Evolutionary conservation across 2,888 invertebrate species (phyloP).

Genomic region (Nudaria mundana): DNA sequence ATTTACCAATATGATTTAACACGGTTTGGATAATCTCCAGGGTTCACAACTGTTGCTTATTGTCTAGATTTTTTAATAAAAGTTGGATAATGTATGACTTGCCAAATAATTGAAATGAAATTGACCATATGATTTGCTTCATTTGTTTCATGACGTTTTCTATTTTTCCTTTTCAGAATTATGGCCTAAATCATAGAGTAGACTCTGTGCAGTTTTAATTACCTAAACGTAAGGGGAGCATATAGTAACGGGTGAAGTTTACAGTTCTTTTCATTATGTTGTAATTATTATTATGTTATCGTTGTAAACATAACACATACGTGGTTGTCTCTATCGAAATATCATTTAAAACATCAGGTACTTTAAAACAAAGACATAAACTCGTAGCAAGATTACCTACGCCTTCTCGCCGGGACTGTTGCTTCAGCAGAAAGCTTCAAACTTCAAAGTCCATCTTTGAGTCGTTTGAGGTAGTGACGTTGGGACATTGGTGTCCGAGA

Average conservation of each 20-base stretch:
- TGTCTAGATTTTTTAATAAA: slow-evolving; percentile 49
- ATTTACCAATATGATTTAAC: slow-evolving; percentile 58
- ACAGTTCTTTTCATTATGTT: not conserved
- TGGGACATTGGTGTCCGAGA: too few species aligned
- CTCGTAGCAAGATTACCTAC: too few species aligned
- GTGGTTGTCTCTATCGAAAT: slow-evolving; percentile 7
- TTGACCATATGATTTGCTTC: slow-evolving; percentile 76
- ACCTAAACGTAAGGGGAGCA: slow-evolving; percentile 1
- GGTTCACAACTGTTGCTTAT: slow-evolving; percentile 57
- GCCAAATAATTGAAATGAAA: slow-evolving; percentile 65
- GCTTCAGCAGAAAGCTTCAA: too few species aligned
- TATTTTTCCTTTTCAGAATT: slow-evolving; percentile 53
- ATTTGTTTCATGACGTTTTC: slow-evolving; percentile 69
- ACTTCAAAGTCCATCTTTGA: too few species aligned
- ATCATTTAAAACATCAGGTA: not conserved
- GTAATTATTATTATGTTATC: slow-evolving; percentile 10
- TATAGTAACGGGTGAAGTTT: not conserved
- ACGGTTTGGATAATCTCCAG: slow-evolving; percentile 49
- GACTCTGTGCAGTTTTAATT: slow-evolving; percentile 26
- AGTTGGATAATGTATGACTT: slow-evolving; percentile 66
- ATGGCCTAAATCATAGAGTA: slow-evolving; percentile 14
- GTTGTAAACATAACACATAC: slow-evolving; percentile 13
- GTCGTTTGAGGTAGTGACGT: too few species aligned
- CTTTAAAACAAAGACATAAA: too few species aligned
- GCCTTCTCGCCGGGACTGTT: too few species aligned